Evolutionary conservation across 2,888 invertebrate genomes (phyloP).

Genomic region (Eupeodes luniger): DNA sequence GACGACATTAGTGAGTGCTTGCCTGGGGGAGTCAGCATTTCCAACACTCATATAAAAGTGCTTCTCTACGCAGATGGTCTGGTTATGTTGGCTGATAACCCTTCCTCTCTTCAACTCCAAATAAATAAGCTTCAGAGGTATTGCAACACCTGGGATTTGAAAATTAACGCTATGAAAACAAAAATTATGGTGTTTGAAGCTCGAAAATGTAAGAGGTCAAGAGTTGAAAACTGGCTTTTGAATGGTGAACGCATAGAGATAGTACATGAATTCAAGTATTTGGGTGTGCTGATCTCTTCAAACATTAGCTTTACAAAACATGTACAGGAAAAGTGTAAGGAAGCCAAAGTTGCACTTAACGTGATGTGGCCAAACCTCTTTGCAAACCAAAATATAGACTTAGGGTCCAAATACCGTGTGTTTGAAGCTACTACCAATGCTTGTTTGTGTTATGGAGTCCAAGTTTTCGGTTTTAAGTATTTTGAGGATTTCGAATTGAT

Average conservation of each 20-base stretch:
- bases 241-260: neutral
- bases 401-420: too few species aligned
- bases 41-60: constrained; percentile 4
- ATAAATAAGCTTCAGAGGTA: neutral
- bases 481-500: too few species aligned
- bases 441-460: too few species aligned
- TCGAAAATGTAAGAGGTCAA: neutral
- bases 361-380: neutral
- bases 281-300: constrained; percentile 7
- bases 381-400: neutral
- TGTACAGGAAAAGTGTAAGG: neutral
- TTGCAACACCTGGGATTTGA: neutral
- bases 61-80: neutral
- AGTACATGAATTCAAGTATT: neutral
- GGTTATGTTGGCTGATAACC: neutral
- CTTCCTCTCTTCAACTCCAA: neutral
- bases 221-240: neutral
- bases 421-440: too few species aligned
- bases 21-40: neutral
- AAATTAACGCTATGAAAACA: neutral
- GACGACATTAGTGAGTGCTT: neutral
- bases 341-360: neutral
- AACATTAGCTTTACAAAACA: neutral
- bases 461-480: too few species aligned
- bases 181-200: constrained; percentile 1